Percentiles rank a stretch among this genome's conserved stretches.
Conservation (phyloP, 1,140 invertebrate genomes). For the Drosophila kohkoa region DNA sequence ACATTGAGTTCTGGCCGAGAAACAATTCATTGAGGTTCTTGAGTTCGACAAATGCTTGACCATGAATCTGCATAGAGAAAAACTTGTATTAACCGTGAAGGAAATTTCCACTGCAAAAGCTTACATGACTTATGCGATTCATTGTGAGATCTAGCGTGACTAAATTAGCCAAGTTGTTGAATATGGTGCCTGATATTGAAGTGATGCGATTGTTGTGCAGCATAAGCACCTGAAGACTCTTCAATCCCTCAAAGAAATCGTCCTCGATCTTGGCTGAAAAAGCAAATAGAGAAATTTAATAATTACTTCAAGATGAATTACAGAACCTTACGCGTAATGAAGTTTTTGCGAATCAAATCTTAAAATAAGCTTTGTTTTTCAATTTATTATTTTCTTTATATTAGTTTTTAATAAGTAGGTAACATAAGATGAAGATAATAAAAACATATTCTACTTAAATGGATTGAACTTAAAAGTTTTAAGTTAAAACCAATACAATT, state of each 20-base stretch:
- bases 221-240: conserved; percentile 86
- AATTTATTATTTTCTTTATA: too few relatives aligned
- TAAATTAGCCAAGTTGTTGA: conserved; percentile 86
- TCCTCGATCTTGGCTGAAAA: conserved; percentile 83
- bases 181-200: conserved; percentile 86
- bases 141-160: conserved; percentile 87
- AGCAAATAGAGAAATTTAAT: too few relatives aligned
- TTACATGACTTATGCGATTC: conserved; percentile 86
- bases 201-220: conserved; percentile 88
- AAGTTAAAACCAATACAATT: too few relatives aligned
- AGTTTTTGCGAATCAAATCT: too few relatives aligned
- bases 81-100: background rate
- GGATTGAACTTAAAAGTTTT: too few relatives aligned
- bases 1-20: conserved; percentile 87
- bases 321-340: too few relatives aligned
- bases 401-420: too few relatives aligned
- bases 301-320: too few relatives aligned
- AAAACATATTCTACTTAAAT: too few relatives aligned
- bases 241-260: conserved; percentile 87
- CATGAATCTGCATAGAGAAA: conserved; percentile 70
- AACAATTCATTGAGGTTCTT: conserved; percentile 86
- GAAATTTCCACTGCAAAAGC: background rate
- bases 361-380: too few relatives aligned
- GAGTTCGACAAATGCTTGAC: conserved; percentile 86
- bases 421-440: too few relatives aligned